A percentile compares a stretch with the other conserved stretches of the same genome.
Conservation (phyloP, 2,888 invertebrate genomes). For the Drosophila diplacantha region DNA sequence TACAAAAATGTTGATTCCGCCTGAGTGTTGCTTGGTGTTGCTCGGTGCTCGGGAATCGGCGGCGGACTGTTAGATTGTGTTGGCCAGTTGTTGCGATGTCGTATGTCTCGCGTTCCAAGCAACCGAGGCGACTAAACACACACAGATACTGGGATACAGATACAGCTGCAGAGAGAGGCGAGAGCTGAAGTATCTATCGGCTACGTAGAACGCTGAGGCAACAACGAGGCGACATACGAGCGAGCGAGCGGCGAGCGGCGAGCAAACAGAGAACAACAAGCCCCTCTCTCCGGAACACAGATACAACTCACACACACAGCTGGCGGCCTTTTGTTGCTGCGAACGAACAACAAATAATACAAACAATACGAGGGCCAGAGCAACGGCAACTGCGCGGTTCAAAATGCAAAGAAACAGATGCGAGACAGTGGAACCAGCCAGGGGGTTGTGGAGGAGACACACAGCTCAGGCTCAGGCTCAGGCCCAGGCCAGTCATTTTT, state of each 20-base stretch:
- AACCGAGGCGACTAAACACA: slow-evolving; percentile 74
- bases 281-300: slow-evolving; percentile 41
- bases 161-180: slow-evolving; percentile 22
- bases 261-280: slow-evolving; percentile 65
- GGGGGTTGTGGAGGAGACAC: slow-evolving; percentile 31
- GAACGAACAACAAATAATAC: slow-evolving; percentile 68
- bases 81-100: slow-evolving; percentile 59
- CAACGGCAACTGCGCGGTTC: slow-evolving; percentile 68
- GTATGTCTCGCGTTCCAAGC: slow-evolving; percentile 75
- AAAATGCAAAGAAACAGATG: slow-evolving; percentile 66
- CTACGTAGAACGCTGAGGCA: slow-evolving; percentile 69
- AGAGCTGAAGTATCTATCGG: slow-evolving; percentile 63
- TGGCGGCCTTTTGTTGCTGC: slow-evolving; percentile 61
- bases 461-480: slow-evolving; percentile 15
- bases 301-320: slow-evolving; percentile 42
- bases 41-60: slow-evolving; percentile 23
- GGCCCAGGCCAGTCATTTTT: slow-evolving; percentile 42
- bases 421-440: slow-evolving; percentile 37
- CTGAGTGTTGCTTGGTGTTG: slow-evolving; percentile 8
- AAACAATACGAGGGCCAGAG: slow-evolving; percentile 64
- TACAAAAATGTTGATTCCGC: slow-evolving; percentile 59
- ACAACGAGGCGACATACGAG: slow-evolving; percentile 33
- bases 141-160: slow-evolving; percentile 56
- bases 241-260: slow-evolving; percentile 26
- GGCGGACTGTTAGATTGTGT: slow-evolving; percentile 38